phyloP scores from a whole-genome alignment of 2,113 vertebrate genomes.

The Cromileptes altivelis region DNA sequence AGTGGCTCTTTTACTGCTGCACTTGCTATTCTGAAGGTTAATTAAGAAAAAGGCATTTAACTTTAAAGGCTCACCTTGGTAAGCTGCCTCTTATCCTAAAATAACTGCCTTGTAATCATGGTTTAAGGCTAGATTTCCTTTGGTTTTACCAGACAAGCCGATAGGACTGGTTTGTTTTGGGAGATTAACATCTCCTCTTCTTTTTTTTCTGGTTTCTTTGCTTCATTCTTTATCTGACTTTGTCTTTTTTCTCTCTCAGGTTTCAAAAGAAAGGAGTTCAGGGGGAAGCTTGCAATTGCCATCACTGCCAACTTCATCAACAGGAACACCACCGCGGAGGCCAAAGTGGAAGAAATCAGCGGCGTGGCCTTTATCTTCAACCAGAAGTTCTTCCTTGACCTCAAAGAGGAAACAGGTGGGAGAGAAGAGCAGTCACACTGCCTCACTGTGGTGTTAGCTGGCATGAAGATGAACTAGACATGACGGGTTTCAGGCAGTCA shows the following conservation, averaged over 20 bases:
- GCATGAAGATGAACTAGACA: neutral
- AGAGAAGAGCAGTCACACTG: neutral
- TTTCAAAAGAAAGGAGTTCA: conserved; percentile 96
- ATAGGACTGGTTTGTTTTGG: conserved; percentile 19
- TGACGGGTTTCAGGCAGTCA: neutral
- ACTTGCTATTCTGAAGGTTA: conserved; percentile 21
- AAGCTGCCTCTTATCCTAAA: conserved; percentile 64
- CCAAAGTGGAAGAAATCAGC: conserved; percentile 98
- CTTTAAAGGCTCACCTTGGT: conserved; percentile 53
- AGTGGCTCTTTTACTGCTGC: conserved; percentile 9
- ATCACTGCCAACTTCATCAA: conserved; percentile 99
- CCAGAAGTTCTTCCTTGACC: conserved; percentile 98
- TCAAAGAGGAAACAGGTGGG: conserved; percentile 96
- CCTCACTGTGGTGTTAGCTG: neutral
- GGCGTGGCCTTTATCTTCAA: conserved; percentile 99
- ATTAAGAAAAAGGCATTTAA: conserved; percentile 18
- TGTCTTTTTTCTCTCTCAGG: conserved; percentile 79
- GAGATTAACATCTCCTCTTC: conserved; percentile 23
- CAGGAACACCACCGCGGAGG: conserved; percentile 96
- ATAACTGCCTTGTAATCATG: conserved; percentile 66
- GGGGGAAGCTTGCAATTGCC: conserved; percentile 97
- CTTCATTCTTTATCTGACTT: conserved; percentile 2
- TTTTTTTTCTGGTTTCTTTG: neutral
- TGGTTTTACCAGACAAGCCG: conserved; percentile 45
- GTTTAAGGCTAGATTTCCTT: conserved; percentile 58